Conservation (phyloP, 1,140 invertebrate species). For the Pseudomyrmex sp. region DNA sequence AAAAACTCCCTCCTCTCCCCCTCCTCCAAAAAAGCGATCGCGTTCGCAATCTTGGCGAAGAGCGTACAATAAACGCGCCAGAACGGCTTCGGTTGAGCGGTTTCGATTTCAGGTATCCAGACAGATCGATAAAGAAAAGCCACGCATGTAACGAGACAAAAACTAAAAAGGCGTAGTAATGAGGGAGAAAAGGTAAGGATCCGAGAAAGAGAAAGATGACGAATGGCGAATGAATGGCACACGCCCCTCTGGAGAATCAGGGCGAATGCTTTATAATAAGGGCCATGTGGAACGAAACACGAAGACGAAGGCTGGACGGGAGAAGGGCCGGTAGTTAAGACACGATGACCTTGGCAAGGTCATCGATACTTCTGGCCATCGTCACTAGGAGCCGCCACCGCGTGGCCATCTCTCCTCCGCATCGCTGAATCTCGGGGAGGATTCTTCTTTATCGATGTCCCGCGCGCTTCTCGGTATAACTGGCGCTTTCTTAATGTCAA, state of each 20-base stretch:
- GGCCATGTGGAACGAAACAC: constrained; percentile 63
- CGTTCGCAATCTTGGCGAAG: constrained; percentile 43
- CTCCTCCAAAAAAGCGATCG: constrained; percentile 16
- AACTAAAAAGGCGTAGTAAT: constrained; percentile 44
- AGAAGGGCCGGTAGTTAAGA: constrained; percentile 76
- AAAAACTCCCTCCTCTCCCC: background rate
- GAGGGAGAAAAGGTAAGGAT: constrained; percentile 27
- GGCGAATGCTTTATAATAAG: constrained; percentile 78
- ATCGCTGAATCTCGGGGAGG: constrained; percentile 9
- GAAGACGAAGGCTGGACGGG: constrained; percentile 36
- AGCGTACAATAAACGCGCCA: constrained; percentile 64
- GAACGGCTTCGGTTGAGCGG: constrained; percentile 63
- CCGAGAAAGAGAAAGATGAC: constrained; percentile 5
- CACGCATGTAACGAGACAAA: constrained; percentile 67
- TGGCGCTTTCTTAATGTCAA: constrained; percentile 52
- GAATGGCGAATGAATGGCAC: constrained; percentile 75
- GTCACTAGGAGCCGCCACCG: constrained; percentile 78
- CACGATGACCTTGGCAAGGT: constrained; percentile 83
- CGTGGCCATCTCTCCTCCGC: constrained; percentile 39
- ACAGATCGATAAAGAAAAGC: constrained; percentile 60
- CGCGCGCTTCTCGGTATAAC: constrained; percentile 25
- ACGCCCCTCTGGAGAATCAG: constrained; percentile 74
- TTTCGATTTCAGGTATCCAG: constrained; percentile 72
- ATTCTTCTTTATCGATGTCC: constrained; percentile 76
- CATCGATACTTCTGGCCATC: constrained; percentile 78